A percentile compares a stretch with the other conserved stretches of the same genome.
Conservation (phyloP, 2,888 invertebrate species). For the Melanargia galathea region DNA sequence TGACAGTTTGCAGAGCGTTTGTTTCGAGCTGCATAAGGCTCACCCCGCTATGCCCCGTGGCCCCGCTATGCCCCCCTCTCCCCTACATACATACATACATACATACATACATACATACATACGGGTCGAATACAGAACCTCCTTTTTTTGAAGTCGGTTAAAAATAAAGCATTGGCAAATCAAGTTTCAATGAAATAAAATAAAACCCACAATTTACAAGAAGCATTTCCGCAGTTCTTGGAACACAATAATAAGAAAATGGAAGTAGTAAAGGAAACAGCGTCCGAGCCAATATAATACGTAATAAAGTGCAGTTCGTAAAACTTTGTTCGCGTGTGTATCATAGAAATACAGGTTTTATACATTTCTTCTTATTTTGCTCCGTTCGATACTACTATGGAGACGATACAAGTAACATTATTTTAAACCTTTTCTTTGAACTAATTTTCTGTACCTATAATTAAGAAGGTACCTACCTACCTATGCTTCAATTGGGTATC, state of each 20-base stretch:
- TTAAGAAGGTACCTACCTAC: no score
- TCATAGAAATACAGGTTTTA: slow-evolving; percentile 44
- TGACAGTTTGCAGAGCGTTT: no score
- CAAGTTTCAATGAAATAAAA: slow-evolving; percentile 6
- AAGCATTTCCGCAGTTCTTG: slow-evolving; percentile 8
- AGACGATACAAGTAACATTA: slow-evolving; percentile 16
- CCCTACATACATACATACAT: no score
- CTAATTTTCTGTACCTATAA: not conserved
- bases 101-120: no score
- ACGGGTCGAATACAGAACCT: no score
- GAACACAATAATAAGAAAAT: slow-evolving; percentile 27
- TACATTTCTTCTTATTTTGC: slow-evolving; percentile 36
- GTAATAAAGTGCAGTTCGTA: slow-evolving; percentile 39
- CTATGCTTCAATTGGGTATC: no score
- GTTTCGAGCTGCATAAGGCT: no score
- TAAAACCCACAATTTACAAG: slow-evolving; percentile 14
- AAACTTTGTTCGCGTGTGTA: slow-evolving; percentile 42
- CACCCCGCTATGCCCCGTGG: no score
- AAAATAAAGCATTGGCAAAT: not conserved
- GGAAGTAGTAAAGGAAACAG: slow-evolving; percentile 25
- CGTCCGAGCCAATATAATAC: slow-evolving; percentile 31
- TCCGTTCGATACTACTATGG: slow-evolving; percentile 14
- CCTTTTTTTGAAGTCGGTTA: no score
- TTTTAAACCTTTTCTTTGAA: not conserved
- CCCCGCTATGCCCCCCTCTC: no score